Conservation (phyloP, 1,140 invertebrate species). For the Drosophila ercepeae region DNA sequence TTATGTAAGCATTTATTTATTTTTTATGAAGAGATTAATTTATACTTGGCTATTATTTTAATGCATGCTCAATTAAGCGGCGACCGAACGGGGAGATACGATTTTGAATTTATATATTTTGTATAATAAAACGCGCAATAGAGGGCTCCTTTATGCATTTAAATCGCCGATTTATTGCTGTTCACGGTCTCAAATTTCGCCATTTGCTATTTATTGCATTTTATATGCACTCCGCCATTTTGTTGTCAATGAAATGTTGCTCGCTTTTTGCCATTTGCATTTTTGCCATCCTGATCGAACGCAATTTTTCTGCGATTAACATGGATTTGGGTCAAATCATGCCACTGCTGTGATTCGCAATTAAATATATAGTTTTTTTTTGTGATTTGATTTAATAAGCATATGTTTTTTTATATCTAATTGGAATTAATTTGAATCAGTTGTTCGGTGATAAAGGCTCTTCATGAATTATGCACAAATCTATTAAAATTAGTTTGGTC, state of each 20-base stretch:
- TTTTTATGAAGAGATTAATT: conserved; percentile 50
- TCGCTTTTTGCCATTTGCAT: conserved; percentile 15
- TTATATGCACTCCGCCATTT: conserved; percentile 34
- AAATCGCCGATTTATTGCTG: conserved; percentile 58
- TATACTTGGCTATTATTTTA: conserved; percentile 55
- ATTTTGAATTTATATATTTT: neutral
- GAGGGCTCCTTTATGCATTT: conserved; percentile 63
- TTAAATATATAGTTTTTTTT: conserved; percentile 2
- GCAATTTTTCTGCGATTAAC: conserved; percentile 22
- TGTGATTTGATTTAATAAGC: conserved; percentile 15
- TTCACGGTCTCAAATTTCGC: conserved; percentile 63
- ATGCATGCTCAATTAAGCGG: conserved; percentile 61
- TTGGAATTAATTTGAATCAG: conserved; percentile 35
- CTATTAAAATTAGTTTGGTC: conserved; percentile 8
- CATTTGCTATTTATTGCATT: conserved; percentile 40
- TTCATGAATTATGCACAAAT: conserved; percentile 21
- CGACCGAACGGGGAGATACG: conserved; percentile 3
- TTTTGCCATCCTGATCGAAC: conserved; percentile 16
- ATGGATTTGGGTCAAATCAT: conserved; percentile 34
- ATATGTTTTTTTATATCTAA: conserved; percentile 21
- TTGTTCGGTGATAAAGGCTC: neutral
- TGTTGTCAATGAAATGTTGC: conserved; percentile 32
- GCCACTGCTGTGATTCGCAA: neutral
- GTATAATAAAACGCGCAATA: neutral
- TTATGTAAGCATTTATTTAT: conserved; percentile 46